A percentile compares a stretch with the other conserved stretches of the same genome.
These are phyloP conservation scores for Ariolimax columbianus DNA, from an alignment of 2,888 invertebrate genomes.

Conservation along the genomic window DNA sequence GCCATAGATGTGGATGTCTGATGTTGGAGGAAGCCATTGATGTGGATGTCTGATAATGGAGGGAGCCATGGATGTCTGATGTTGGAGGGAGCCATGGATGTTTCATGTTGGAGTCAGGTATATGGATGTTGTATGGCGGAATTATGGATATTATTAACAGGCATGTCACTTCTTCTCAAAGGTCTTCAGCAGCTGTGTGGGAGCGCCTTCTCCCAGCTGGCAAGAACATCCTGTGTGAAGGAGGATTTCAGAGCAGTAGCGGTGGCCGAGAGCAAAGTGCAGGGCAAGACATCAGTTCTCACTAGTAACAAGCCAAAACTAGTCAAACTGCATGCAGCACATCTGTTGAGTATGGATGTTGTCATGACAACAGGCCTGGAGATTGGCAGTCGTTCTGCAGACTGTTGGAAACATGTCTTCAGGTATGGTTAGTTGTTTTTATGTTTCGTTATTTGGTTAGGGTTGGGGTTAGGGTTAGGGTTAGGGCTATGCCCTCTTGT, in stretches of 20 bases:
- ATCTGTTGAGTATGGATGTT: slow-evolving; percentile 94
- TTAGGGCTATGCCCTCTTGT: too few relatives aligned
- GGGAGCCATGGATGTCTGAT: too few relatives aligned
- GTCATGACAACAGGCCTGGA: slow-evolving; percentile 92
- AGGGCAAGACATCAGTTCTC: slow-evolving; percentile 58
- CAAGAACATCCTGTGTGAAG: slow-evolving; percentile 92
- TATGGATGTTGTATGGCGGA: too few relatives aligned
- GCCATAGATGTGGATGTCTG: too few relatives aligned
- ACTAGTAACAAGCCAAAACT: slow-evolving; percentile 66
- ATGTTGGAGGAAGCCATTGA: too few relatives aligned
- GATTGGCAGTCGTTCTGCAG: slow-evolving; percentile 92
- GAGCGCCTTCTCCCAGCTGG: slow-evolving; percentile 90
- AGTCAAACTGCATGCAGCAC: slow-evolving; percentile 87
- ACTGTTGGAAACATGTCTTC: slow-evolving; percentile 97
- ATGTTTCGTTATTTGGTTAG: too few relatives aligned
- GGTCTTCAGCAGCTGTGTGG: slow-evolving; percentile 93
- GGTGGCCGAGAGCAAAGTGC: slow-evolving; percentile 52
- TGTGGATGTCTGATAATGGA: too few relatives aligned
- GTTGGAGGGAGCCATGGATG: too few relatives aligned
- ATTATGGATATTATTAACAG: too few relatives aligned
- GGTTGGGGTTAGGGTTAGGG: too few relatives aligned
- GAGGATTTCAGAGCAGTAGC: slow-evolving; percentile 72
- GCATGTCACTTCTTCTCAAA: slow-evolving; percentile 62
- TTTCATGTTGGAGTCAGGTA: too few relatives aligned
- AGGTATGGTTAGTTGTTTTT: too few relatives aligned